phyloP scores from a whole-genome alignment of 2,113 vertebrate species.

The cat (Felis catus) region DNA sequence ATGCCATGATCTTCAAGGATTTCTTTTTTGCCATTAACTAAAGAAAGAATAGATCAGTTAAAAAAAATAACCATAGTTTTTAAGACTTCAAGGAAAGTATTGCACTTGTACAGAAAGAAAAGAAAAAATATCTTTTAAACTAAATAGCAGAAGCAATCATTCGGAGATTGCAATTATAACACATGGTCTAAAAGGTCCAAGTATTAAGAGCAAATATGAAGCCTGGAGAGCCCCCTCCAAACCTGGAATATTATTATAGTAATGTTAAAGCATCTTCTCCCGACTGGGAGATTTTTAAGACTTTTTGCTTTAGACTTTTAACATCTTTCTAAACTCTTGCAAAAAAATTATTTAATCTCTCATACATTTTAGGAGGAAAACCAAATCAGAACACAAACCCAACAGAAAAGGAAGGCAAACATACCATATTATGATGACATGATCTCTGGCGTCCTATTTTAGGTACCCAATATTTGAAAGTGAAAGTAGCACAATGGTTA shows the following conservation, averaged over 20 bases:
- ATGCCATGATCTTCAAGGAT: constrained; percentile 65
- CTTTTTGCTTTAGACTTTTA: constrained; percentile 83
- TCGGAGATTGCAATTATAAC: constrained; percentile 70
- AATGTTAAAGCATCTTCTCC: constrained; percentile 86
- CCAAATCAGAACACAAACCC: constrained; percentile 83
- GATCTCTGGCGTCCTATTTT: constrained; percentile 75
- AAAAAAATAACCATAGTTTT: constrained; percentile 79
- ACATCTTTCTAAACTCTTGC: constrained; percentile 84
- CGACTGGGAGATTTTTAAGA: constrained; percentile 80
- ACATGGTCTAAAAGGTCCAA: constrained; percentile 75
- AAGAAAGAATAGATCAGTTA: constrained; percentile 69
- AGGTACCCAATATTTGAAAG: constrained; percentile 80
- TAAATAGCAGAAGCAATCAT: constrained; percentile 69
- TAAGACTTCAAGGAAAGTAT: constrained; percentile 88
- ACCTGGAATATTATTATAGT: constrained; percentile 83
- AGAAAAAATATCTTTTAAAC: constrained; percentile 68
- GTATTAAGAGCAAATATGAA: constrained; percentile 70
- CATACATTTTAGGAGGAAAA: constrained; percentile 81
- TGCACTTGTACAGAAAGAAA: constrained; percentile 87
- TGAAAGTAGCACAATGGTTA: constrained; percentile 84
- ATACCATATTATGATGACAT: constrained; percentile 81
- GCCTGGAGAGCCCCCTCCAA: constrained; percentile 75
- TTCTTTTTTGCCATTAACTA: constrained; percentile 67
- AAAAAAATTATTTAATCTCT: constrained; percentile 82
- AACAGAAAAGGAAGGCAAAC: constrained; percentile 84